Conservation (phyloP, 2,113 vertebrate genomes). For the Ivindomyrus marchei region DNA sequence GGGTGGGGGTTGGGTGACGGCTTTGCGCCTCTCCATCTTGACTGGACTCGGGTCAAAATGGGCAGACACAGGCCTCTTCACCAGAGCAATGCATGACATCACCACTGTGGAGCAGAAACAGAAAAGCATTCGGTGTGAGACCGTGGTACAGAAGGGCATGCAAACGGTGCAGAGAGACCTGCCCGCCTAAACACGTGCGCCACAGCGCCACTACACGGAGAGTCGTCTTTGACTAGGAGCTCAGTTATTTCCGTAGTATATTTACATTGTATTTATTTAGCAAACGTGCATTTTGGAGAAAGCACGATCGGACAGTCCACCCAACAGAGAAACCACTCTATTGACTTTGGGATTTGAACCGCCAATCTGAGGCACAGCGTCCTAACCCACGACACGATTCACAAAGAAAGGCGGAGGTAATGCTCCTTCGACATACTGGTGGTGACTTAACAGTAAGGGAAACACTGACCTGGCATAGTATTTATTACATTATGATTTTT, state of each 20-base stretch:
- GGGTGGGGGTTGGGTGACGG: not conserved
- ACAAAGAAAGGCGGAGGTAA: not conserved
- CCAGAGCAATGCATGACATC: not conserved
- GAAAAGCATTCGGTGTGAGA: not conserved
- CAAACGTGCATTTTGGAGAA: not conserved
- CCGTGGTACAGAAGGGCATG: not conserved
- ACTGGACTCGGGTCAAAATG: not conserved
- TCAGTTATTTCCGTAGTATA: not conserved
- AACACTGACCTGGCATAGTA: not conserved
- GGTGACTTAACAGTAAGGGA: not conserved
- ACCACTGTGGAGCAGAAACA: not conserved
- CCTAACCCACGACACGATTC: not conserved
- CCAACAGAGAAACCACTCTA: not conserved
- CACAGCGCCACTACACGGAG: not conserved
- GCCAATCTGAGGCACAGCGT: not conserved
- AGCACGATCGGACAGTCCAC: not conserved
- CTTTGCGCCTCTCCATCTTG: not conserved
- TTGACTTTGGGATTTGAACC: not conserved
- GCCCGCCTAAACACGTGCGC: not conserved
- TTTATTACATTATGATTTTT: not conserved
- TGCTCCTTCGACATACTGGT: not conserved
- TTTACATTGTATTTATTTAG: not conserved
- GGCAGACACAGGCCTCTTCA: not conserved
- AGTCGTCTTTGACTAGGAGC: not conserved
- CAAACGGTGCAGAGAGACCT: not conserved